A percentile compares a stretch with the other conserved stretches of the same genome.
Evolutionary conservation across 92 coral and sea anemone genomes (phyloP).

Genomic region (Siderastrea siderea): DNA sequence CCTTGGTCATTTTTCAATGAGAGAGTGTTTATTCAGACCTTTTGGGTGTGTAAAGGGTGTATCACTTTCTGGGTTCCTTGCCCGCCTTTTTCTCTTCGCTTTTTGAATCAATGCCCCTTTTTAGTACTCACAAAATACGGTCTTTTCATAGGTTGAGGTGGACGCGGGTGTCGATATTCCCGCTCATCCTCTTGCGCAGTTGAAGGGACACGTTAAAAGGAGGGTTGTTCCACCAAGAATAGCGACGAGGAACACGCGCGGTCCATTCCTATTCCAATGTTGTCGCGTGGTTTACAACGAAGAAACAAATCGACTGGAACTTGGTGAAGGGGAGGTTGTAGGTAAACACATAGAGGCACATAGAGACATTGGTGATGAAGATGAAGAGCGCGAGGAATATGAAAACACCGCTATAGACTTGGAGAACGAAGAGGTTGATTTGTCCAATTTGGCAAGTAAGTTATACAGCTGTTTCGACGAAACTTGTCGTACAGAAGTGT

Average conservation of each 20-base stretch:
- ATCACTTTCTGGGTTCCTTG: too few species aligned
- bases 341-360: background rate
- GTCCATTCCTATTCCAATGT: constrained; percentile 11
- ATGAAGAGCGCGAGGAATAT: background rate
- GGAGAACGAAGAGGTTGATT: background rate
- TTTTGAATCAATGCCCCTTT: too few species aligned
- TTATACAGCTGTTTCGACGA: too few species aligned
- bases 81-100: too few species aligned
- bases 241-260: background rate
- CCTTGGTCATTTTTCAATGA: too few species aligned
- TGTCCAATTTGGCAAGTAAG: background rate
- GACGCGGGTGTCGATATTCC: background rate
- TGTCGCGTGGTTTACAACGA: background rate
- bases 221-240: background rate
- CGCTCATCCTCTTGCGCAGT: background rate
- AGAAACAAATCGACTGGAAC: constrained; percentile 3
- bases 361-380: background rate
- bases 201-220: too few species aligned
- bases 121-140: too few species aligned
- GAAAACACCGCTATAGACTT: background rate
- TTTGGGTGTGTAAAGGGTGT: too few species aligned
- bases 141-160: background rate
- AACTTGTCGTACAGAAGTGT: too few species aligned
- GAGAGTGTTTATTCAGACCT: too few species aligned
- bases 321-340: background rate